phyloP scores from a whole-genome alignment of 1,140 invertebrate genomes.

The Ctenoplectra terminalis region DNA sequence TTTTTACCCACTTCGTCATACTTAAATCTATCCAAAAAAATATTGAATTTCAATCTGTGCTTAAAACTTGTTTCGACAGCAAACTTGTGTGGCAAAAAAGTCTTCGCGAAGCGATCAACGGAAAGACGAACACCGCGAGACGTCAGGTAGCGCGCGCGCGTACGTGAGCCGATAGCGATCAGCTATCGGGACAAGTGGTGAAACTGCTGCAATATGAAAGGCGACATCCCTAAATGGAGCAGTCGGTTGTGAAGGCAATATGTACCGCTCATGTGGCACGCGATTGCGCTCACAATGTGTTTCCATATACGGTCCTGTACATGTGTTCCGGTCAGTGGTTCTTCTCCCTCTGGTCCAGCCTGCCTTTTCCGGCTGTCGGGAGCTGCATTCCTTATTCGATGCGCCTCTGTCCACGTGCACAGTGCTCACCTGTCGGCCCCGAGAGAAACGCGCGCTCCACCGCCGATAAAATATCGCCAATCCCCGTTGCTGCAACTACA shows the following conservation, averaged over 20 bases:
- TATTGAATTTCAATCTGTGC: neutral
- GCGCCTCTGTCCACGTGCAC: conserved; percentile 62
- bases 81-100: neutral
- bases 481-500: conserved; percentile 45
- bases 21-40: no score
- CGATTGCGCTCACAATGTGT: conserved; percentile 67
- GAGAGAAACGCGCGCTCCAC: conserved; percentile 52
- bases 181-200: conserved; percentile 47
- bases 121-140: neutral
- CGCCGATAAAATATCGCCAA: conserved; percentile 62
- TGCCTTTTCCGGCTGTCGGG: conserved; percentile 65
- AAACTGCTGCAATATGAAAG: conserved; percentile 66
- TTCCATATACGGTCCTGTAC: conserved; percentile 66
- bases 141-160: neutral
- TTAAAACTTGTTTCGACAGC: neutral
- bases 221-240: conserved; percentile 67
- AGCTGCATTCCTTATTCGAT: conserved; percentile 68
- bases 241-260: conserved; percentile 67
- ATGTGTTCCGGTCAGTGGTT: conserved; percentile 68
- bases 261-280: conserved; percentile 68
- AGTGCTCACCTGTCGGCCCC: conserved; percentile 60
- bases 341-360: conserved; percentile 61
- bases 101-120: neutral
- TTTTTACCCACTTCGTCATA: no score
- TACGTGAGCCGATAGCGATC: conserved; percentile 40